Evolutionary conservation across 2,888 invertebrate genomes (phyloP), one percentile per base, ranked within the genome.

Genomic region (Chromoteleia sp.): DNA sequence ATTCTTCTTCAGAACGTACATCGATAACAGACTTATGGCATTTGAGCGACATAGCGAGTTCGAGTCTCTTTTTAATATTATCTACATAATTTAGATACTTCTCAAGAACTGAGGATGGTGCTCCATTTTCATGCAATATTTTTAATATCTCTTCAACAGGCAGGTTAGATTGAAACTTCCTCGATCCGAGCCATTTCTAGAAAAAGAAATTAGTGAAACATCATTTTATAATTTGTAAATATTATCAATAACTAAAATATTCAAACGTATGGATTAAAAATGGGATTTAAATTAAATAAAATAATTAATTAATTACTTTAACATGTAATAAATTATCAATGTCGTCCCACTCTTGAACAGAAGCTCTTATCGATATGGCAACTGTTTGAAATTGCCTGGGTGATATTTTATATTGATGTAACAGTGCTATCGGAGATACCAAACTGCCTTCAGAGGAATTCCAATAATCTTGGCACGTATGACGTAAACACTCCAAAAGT

Each of bases 381-480:
- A 95, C 94, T 94, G 95, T 96, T 84, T 96, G 95, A 85, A 94
- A 95, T 81, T 95, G 95, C 0, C 94, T 92, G 0, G 94, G 92
- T 3, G 91, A 92, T 58, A 93, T 89, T 39, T 91, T 89, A 86
- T 94, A 94, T 63, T 93, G 90, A 76, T 93, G 93, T 70, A 92
- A 93, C 0, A 95, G 87, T 0, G 93, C 93, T 54, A 92, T 89
- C 0, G 94, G 94, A 0, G 94, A 94, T 89, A 92, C 92, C 75
- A 92, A 91, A 45, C 93, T 93, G 33, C 93, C 93, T 3, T 93
- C 93, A 0, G 93, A 92, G 43, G 93, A 92, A 77, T 92, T 89
- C 93, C 94, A 94, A 82, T 94, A 93, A 43, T 93, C 88, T 8
- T 92, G 87, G 83, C 94, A 94, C 41, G 92, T 92, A 83, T 93